Percentiles rank a stretch among this genome's conserved stretches.
Evolutionary conservation across 2,888 invertebrate species (phyloP).

Genomic region (Athalia cordata): DNA sequence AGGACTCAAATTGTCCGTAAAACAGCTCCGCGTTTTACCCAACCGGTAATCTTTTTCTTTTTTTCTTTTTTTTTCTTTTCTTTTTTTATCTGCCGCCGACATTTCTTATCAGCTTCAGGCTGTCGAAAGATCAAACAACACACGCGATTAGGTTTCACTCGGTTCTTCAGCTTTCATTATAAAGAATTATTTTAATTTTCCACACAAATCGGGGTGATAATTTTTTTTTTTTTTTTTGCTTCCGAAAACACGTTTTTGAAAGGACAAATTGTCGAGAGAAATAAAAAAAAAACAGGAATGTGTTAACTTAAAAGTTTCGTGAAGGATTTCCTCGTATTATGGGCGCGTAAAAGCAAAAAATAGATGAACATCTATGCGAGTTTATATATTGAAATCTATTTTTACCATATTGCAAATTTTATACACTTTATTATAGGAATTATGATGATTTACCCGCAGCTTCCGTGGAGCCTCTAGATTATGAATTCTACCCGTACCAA

Average conservation of each 20-base stretch:
- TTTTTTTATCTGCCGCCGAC: not conserved
- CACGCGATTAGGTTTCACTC: constrained; percentile 16
- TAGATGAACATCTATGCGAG: not conserved
- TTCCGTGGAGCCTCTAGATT: no score
- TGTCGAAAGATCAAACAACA: constrained; percentile 32
- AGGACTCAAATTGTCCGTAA: constrained; percentile 24
- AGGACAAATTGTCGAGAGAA: not conserved
- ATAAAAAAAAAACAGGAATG: no score
- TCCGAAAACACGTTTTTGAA: not conserved
- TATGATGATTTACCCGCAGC: no score
- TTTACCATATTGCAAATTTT: no score
- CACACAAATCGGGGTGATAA: not conserved
- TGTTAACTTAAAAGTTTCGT: no score
- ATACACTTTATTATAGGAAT: no score
- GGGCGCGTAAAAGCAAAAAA: not conserved
- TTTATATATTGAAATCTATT: no score
- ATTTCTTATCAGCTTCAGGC: constrained; percentile 32
- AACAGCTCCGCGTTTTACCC: constrained; percentile 1
- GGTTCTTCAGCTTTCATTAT: not conserved
- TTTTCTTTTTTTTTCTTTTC: no score
- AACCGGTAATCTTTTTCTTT: not conserved
- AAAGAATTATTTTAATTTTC: not conserved
- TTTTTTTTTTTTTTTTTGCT: not conserved
- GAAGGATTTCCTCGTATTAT: no score
- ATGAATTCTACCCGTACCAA: no score